phyloP scores from a whole-genome alignment of 2,888 invertebrate species.

The Idaea straminata region DNA sequence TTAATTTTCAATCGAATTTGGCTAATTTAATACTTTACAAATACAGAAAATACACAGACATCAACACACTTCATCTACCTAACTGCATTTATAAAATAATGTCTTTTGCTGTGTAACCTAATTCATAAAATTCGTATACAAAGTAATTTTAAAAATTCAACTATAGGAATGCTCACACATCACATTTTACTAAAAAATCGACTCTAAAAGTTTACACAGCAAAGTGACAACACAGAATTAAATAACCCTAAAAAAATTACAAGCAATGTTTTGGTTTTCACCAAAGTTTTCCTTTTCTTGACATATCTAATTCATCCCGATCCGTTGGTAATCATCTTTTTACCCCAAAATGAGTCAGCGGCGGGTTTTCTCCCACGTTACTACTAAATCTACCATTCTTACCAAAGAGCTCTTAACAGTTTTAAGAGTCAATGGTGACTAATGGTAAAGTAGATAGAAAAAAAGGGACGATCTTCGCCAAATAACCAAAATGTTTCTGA shows the following conservation, averaged over 20 bases:
- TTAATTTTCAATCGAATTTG: neutral
- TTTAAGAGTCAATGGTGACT: no score
- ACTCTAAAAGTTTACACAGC: neutral
- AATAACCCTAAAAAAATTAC: neutral
- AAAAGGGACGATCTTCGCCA: no score
- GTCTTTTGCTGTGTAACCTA: neutral
- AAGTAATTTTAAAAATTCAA: neutral
- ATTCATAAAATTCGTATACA: neutral
- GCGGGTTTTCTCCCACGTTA: neutral
- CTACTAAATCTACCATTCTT: neutral
- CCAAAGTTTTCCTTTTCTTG: neutral
- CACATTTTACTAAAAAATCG: slow-evolving; percentile 9
- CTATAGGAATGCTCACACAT: slow-evolving; percentile 1
- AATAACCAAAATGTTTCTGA: no score
- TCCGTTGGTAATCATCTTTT: neutral
- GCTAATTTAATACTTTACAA: neutral
- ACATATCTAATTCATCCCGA: neutral
- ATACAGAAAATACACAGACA: neutral
- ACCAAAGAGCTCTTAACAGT: neutral
- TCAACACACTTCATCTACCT: no score
- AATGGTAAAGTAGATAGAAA: no score
- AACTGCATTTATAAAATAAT: neutral
- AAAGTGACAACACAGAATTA: neutral
- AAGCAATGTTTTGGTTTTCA: neutral
- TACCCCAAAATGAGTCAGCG: neutral